phyloP scores from a whole-genome alignment of 1,140 invertebrate genomes.

The Hypsibius dujardini region DNA sequence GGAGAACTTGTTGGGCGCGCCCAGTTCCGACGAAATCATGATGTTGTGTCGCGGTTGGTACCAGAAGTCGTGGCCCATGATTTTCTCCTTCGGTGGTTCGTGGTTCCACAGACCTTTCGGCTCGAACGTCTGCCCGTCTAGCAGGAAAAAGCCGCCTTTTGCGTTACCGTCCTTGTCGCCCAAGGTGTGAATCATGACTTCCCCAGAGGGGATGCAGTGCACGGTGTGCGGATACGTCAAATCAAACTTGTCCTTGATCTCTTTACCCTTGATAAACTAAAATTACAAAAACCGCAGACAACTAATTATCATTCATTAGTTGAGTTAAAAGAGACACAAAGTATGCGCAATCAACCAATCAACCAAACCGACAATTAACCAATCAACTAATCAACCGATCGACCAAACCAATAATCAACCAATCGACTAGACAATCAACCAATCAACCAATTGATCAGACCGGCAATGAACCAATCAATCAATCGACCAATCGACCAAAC shows the following conservation, averaged over 20 bases:
- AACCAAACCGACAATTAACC: no score
- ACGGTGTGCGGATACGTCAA: conserved; percentile 70
- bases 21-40: conserved; percentile 81
- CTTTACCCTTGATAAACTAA: conserved; percentile 39
- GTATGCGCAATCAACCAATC: no score
- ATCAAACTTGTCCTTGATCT: conserved; percentile 48
- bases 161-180: conserved; percentile 57
- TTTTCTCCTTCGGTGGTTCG: conserved; percentile 21
- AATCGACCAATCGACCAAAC: no score
- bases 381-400: no score
- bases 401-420: no score
- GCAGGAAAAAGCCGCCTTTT: conserved; percentile 55
- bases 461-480: no score
- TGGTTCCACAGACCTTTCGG: conserved; percentile 41
- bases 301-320: conserved; percentile 19
- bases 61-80: conserved; percentile 57
- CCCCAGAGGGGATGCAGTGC: conserved; percentile 73
- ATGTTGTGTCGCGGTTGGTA: conserved; percentile 84
- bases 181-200: conserved; percentile 85
- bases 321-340: neutral
- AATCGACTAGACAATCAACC: no score
- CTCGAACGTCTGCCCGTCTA: conserved; percentile 61
- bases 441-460: no score
- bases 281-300: conserved; percentile 15
- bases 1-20: conserved; percentile 60